Evolutionary conservation across 1,140 invertebrate genomes (phyloP).

Genomic region (Ladona fulva): DNA sequence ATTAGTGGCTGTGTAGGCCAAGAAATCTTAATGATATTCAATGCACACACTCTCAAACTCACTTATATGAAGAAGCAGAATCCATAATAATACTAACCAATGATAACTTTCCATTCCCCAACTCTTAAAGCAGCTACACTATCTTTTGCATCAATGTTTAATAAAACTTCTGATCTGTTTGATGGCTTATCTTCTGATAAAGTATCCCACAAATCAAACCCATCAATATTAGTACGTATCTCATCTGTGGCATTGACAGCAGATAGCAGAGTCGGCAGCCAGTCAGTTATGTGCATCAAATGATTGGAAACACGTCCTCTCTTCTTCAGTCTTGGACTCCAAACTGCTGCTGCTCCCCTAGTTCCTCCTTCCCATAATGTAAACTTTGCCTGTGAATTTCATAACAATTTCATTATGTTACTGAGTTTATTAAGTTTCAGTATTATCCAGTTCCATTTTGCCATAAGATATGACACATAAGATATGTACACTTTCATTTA

Average conservation of each 20-base stretch:
- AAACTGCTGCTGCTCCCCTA: constrained; percentile 40
- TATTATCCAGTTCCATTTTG: neutral
- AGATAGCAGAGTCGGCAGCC: constrained; percentile 45
- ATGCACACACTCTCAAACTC: too few relatives aligned
- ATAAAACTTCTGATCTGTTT: constrained; percentile 52
- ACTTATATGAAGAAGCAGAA: too few relatives aligned
- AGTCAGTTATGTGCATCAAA: constrained; percentile 47
- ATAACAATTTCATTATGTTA: too few relatives aligned
- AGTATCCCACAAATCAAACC: constrained; percentile 57
- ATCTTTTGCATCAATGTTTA: constrained; percentile 61
- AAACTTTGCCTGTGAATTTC: constrained; percentile 58
- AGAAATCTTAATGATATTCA: too few relatives aligned
- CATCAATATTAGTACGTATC: constrained; percentile 47
- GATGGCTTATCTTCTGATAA: constrained; percentile 42
- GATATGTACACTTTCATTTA: too few relatives aligned
- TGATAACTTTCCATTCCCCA: constrained; percentile 65
- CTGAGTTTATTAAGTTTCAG: too few relatives aligned
- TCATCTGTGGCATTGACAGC: constrained; percentile 29
- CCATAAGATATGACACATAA: too few relatives aligned
- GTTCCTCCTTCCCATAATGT: constrained; percentile 51
- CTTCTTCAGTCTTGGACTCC: constrained; percentile 37
- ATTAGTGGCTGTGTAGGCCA: too few relatives aligned
- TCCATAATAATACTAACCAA: constrained; percentile 38
- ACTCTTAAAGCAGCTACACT: constrained; percentile 50
- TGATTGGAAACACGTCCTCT: constrained; percentile 33